These are phyloP conservation scores for Drosophila pseudotalamancana DNA, from an alignment of 2,888 invertebrate genomes.

Conservation along the genomic window DNA sequence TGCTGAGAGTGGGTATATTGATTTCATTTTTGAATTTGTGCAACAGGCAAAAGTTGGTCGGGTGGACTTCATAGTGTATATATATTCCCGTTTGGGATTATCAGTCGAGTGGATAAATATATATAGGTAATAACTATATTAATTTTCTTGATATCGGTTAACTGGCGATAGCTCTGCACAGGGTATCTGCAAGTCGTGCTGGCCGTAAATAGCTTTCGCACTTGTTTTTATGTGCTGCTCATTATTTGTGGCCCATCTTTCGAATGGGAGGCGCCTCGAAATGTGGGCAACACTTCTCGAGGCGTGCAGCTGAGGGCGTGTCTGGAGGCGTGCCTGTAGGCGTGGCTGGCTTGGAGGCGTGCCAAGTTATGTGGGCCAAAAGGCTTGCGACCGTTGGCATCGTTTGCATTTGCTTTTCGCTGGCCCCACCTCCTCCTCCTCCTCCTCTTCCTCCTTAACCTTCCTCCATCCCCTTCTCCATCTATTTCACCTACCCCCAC, in stretches of 20 bases:
- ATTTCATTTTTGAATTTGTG: too few relatives aligned
- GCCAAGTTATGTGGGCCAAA: constrained; percentile 38
- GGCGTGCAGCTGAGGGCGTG: too few relatives aligned
- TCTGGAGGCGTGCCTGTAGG: constrained; percentile 9
- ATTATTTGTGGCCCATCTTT: constrained; percentile 61
- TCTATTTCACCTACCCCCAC: too few relatives aligned
- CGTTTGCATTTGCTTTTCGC: constrained; percentile 53
- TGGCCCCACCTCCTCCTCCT: background rate
- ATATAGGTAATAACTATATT: too few relatives aligned
- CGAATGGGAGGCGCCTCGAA: constrained; percentile 26
- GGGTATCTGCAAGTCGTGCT: too few relatives aligned
- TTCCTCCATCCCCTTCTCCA: background rate
- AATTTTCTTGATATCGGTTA: too few relatives aligned
- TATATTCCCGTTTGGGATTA: too few relatives aligned
- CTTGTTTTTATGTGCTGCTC: constrained; percentile 24
- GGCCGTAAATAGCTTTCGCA: constrained; percentile 38
- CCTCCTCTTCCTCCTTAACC: background rate
- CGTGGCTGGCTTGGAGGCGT: background rate
- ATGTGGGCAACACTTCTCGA: constrained; percentile 63
- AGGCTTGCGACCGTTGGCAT: constrained; percentile 42
- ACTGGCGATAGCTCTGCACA: too few relatives aligned
- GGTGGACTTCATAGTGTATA: too few relatives aligned
- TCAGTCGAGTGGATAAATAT: too few relatives aligned
- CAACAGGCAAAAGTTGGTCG: too few relatives aligned
- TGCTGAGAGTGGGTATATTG: too few relatives aligned